Conservation (phyloP, 2,888 invertebrate genomes). For the Helobdella robusta region DNA sequence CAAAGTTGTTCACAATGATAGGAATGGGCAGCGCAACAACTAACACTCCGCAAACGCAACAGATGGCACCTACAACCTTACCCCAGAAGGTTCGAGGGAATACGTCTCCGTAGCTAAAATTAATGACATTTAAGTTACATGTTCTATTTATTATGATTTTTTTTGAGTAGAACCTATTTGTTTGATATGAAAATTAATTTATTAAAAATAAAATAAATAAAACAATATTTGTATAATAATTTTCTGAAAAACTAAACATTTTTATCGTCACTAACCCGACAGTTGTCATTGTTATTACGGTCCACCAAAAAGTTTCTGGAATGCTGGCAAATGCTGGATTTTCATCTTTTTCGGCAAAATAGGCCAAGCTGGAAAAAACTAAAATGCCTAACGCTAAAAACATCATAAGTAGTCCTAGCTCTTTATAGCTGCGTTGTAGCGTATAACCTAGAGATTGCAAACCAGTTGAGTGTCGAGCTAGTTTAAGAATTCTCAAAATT, state of each 20-base stretch:
- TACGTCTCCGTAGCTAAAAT: conserved; percentile 80
- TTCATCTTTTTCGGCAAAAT: conserved; percentile 98
- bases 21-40: conserved; percentile 99
- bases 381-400: conserved; percentile 97
- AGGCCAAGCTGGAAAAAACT: conserved; percentile 94
- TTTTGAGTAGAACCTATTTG: too few species aligned
- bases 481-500: conserved; percentile 50
- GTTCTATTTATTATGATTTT: too few species aligned
- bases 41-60: conserved; percentile 99
- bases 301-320: conserved; percentile 99
- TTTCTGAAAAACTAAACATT: too few species aligned
- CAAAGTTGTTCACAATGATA: conserved; percentile 99
- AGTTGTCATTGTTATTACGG: conserved; percentile 74
- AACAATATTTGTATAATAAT: too few species aligned
- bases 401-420: conserved; percentile 89
- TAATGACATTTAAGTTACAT: background rate
- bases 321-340: conserved; percentile 90
- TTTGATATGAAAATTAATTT: too few species aligned
- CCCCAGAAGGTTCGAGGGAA: conserved; percentile 93
- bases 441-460: conserved; percentile 96
- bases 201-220: too few species aligned
- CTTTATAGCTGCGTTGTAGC: conserved; percentile 93
- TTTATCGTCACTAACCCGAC: conserved; percentile 58
- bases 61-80: conserved; percentile 98
- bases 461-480: conserved; percentile 86